Percentiles rank a stretch among this genome's conserved stretches.
These are phyloP conservation scores for Volucella inanis DNA, from an alignment of 2,888 invertebrate species.

Conservation along the genomic window DNA sequence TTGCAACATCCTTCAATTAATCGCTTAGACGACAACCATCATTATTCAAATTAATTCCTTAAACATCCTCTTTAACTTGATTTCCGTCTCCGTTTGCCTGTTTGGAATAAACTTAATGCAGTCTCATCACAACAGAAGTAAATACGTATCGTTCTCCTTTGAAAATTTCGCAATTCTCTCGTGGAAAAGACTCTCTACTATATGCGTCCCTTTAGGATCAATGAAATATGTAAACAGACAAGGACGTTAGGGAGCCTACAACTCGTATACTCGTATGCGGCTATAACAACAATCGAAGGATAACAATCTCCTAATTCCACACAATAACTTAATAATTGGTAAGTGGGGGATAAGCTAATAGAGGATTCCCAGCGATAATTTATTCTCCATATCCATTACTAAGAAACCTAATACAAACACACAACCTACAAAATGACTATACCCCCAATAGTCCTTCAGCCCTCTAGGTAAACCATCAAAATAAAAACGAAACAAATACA, in stretches of 20 bases:
- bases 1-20: conserved; percentile 45
- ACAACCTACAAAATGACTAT: background rate
- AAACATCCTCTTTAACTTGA: background rate
- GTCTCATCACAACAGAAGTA: no score
- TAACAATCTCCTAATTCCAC: no score
- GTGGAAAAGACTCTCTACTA: no score
- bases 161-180: no score
- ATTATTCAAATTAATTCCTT: conserved; percentile 12
- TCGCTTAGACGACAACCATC: conserved; percentile 24
- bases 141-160: no score
- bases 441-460: background rate
- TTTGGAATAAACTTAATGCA: no score
- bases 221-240: no score
- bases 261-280: no score
- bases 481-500: conserved; percentile 19
- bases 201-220: no score
- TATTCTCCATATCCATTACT: background rate
- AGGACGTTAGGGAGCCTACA: no score
- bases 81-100: no score
- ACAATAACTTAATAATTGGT: background rate
- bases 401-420: conserved; percentile 1
- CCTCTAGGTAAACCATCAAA: conserved; percentile 9
- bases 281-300: no score
- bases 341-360: conserved; percentile 37
- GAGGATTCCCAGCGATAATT: conserved; percentile 14